phyloP scores from a whole-genome alignment of 2,888 invertebrate species.

The Drosophila meridionalis region DNA sequence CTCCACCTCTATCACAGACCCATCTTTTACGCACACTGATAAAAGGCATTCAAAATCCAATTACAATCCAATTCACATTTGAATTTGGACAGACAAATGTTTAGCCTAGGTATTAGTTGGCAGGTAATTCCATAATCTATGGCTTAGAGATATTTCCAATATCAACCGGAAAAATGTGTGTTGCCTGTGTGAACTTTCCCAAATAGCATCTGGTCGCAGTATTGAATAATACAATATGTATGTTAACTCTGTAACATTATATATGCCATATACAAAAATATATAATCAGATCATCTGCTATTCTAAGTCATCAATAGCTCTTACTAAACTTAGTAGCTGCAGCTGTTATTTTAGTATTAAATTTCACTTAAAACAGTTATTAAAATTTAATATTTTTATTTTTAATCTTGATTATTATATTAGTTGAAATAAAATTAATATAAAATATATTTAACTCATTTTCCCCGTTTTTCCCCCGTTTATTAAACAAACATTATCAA shows the following conservation, averaged over 20 bases:
- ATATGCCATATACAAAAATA: background rate
- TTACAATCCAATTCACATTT: background rate
- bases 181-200: background rate
- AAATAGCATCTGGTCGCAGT: background rate
- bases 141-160: background rate
- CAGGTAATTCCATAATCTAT: background rate
- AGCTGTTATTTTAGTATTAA: background rate
- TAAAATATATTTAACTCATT: no score
- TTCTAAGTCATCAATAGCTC: background rate
- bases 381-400: no score
- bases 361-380: no score
- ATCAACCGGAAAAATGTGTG: background rate
- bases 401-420: no score
- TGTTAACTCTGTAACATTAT: no score
- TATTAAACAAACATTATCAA: background rate
- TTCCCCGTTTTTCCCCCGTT: no score
- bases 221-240: no score
- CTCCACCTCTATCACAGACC: constrained; percentile 7
- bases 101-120: background rate
- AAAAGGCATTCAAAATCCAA: constrained; percentile 4
- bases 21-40: constrained; percentile 6
- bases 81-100: background rate
- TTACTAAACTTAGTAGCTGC: background rate
- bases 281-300: background rate
- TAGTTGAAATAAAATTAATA: no score